Base-by-base conservation (phyloP, 2,888 invertebrate species). In the Rhagophthalmus giganteus region DNA sequence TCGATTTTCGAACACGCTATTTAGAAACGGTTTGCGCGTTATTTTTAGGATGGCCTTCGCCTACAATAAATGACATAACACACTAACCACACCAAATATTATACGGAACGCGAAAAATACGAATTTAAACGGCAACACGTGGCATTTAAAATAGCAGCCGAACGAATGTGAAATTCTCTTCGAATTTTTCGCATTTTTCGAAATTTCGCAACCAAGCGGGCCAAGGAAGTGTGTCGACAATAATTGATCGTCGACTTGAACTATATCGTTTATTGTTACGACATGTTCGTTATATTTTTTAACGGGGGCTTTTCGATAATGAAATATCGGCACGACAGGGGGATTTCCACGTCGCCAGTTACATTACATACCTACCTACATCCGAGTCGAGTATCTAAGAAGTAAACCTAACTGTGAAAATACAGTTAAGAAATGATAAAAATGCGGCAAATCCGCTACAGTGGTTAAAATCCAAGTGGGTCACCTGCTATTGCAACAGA, bases 221-320 rank as follows among this genome's bases (percentile, higher is more conserved):
- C 65, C 68, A 64, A 40, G 54, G 55, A 68, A 68, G 66, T 67
- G 54, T 67, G 68, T 60, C 66, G 60, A 54, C 57, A 61, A 34
- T n/a, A 27, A 67, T 68, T 68, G 67, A 67, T 68, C 62, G 60
- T 48, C 41, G 41, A 51, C 55, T 58, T 55, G 56, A 59, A 64
- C 58, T 60, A 46, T 55, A 56, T 47, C 53, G 57, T 61, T 59
- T 60, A 58, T 51, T 34, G 49, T 53, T 54, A 44, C 51, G 47
- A 48, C 51, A 51, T 24, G 24, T 37, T 26, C 2, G 16, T 13
- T 32, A 13, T 16, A 15, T 32, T 32, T 16, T 32, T 32, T 32
- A n/a, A 13, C n/a, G n/a, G 8, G 8, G 15, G 7, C 12, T 16
- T 33, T 11, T 9, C 13, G 14, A 10, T n/a, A n/a, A n/a, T n/a